phyloP scores from a whole-genome alignment of 2,113 vertebrate genomes.

The Nannospalax galili region DNA sequence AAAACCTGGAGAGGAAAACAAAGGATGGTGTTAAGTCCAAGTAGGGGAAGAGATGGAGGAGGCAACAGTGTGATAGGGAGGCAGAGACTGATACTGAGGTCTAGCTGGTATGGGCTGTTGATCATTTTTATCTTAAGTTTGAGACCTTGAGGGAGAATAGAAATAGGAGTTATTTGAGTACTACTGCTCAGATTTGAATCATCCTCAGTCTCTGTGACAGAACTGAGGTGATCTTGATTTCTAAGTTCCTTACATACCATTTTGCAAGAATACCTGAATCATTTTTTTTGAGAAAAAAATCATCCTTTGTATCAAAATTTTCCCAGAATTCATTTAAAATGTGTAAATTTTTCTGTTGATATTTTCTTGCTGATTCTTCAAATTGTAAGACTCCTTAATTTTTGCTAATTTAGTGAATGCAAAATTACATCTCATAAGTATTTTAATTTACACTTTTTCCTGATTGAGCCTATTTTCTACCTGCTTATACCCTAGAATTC shows the following conservation, averaged over 20 bases:
- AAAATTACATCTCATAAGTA: constrained; percentile 12
- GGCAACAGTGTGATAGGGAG: neutral
- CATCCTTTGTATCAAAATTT: neutral
- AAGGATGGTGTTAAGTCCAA: neutral
- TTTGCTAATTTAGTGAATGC: neutral
- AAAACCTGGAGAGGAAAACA: neutral
- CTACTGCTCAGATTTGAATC: neutral
- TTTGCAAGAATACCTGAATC: neutral
- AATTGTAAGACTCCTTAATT: neutral
- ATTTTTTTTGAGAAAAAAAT: neutral
- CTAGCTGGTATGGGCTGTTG: neutral
- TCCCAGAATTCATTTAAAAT: neutral
- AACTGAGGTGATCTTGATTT: neutral
- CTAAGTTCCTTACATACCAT: neutral
- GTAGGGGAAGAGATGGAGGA: neutral
- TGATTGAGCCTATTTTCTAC: neutral
- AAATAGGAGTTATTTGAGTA: neutral
- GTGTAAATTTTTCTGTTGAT: neutral
- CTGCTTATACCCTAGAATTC: neutral
- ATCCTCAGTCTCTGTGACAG: neutral
- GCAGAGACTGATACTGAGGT: neutral
- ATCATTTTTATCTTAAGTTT: neutral
- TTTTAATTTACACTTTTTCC: constrained; percentile 8
- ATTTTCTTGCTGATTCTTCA: neutral
- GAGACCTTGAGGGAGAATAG: neutral